phyloP scores from a whole-genome alignment of 2,888 invertebrate genomes.

The Galerucella calmariensis region DNA sequence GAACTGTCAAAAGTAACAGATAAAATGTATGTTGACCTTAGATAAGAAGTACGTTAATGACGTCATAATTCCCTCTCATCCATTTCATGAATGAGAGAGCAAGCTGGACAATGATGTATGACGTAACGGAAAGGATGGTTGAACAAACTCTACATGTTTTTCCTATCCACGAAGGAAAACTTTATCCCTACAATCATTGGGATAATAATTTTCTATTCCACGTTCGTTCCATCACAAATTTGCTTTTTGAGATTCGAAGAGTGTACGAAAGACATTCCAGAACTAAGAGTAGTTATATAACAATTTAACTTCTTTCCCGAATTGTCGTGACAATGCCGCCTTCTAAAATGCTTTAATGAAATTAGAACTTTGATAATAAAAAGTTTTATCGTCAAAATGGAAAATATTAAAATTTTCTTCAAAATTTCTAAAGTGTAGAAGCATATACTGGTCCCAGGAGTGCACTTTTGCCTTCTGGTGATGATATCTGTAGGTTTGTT shows the following conservation, averaged over 20 bases:
- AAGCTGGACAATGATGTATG: too few species aligned
- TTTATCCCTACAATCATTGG: neutral
- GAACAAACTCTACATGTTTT: too few species aligned
- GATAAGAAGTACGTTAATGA: too few species aligned
- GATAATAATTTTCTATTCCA: neutral
- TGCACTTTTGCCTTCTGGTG: constrained; percentile 41
- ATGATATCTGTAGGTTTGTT: constrained; percentile 38
- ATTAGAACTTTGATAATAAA: constrained; percentile 44
- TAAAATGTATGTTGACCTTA: too few species aligned
- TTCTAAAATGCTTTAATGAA: constrained; percentile 29
- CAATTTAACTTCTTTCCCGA: constrained; percentile 22
- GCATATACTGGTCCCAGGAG: constrained; percentile 39
- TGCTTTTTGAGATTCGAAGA: constrained; percentile 3
- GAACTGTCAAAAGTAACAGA: too few species aligned
- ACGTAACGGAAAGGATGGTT: too few species aligned
- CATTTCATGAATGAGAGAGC: too few species aligned
- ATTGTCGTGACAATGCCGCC: constrained; percentile 18
- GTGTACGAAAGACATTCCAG: constrained; percentile 17
- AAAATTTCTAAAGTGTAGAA: constrained; percentile 35
- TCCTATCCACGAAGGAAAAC: too few species aligned
- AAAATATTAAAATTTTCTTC: constrained; percentile 39
- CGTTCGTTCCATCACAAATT: constrained; percentile 10
- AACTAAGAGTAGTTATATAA: constrained; percentile 23
- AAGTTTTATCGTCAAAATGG: constrained; percentile 43
- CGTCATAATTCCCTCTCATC: too few species aligned